Evolutionary conservation across 2,113 vertebrate genomes (phyloP).

Genomic region (Calypte anna): DNA sequence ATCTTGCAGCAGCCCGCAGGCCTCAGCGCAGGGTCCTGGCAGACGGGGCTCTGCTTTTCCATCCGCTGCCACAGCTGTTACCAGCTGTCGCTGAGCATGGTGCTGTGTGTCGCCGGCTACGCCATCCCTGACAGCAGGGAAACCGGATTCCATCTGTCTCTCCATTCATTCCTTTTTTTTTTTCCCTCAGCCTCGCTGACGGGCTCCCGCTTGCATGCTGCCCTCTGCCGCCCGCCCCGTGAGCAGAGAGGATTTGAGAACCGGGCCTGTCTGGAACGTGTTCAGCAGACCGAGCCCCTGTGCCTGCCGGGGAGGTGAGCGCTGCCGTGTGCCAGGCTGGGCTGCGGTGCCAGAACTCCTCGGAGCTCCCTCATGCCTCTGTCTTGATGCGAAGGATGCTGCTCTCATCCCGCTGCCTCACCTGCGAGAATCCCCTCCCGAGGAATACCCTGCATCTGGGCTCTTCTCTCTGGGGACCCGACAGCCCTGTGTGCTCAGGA

Average conservation of each 20-base stretch:
- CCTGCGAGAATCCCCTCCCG: accelerated
- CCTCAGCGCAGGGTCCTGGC: accelerated
- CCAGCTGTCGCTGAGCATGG: not conserved
- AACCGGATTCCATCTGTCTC: slow-evolving; percentile 13
- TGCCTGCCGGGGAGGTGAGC: not conserved
- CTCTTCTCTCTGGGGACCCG: not conserved
- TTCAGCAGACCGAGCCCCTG: not conserved
- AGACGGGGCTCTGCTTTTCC: not conserved
- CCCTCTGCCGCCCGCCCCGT: slow-evolving; percentile 6
- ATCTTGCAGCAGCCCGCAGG: not conserved
- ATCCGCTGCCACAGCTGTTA: slow-evolving; percentile 2
- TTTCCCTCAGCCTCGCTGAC: not conserved
- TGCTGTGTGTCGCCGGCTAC: accelerated
- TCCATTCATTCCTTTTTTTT: not conserved
- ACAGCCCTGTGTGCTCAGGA: not conserved
- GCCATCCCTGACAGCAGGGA: not conserved
- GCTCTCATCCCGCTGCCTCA: not conserved
- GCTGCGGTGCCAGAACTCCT: not conserved
- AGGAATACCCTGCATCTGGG: not conserved
- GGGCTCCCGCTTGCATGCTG: not conserved
- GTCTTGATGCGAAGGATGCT: not conserved
- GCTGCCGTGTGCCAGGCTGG: not conserved
- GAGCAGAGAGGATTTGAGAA: not conserved
- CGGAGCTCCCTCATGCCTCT: not conserved
- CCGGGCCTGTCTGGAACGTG: accelerated